phyloP scores from a whole-genome alignment of 2,113 vertebrate species.

The Trematomus loennbergii region DNA sequence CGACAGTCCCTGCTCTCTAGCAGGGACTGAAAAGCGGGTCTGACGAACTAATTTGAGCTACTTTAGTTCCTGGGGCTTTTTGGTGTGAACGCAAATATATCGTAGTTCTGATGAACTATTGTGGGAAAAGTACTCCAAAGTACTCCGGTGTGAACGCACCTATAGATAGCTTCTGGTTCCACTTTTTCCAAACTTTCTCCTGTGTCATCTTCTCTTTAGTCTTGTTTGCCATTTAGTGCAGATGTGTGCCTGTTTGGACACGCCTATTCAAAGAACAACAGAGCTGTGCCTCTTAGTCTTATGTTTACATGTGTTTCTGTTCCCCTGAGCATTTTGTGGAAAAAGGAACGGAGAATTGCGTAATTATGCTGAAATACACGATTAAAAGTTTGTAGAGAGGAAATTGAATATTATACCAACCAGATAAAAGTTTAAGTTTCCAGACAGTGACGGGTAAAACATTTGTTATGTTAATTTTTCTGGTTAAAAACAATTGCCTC shows the following conservation, averaged over 20 bases:
- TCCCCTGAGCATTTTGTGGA: neutral
- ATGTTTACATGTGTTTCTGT: neutral
- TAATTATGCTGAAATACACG: neutral
- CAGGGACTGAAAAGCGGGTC: too few relatives aligned
- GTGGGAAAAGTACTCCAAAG: too few relatives aligned
- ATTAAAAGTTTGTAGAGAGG: constrained; percentile 59
- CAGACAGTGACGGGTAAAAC: neutral
- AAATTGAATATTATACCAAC: constrained; percentile 1
- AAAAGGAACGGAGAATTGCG: neutral
- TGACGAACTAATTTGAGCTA: too few relatives aligned
- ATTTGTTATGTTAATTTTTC: neutral
- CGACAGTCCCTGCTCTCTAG: too few relatives aligned
- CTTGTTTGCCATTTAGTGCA: constrained; percentile 29
- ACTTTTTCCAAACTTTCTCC: constrained; percentile 27
- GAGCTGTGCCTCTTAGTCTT: neutral
- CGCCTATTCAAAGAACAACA: constrained; percentile 23
- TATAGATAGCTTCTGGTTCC: constrained; percentile 53
- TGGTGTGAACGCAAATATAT: too few relatives aligned
- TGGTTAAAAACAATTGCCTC: constrained; percentile 12
- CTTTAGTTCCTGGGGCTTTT: too few relatives aligned
- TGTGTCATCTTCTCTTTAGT: constrained; percentile 29
- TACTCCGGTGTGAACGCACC: too few relatives aligned
- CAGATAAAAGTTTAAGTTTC: neutral
- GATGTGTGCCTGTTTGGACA: constrained; percentile 35
- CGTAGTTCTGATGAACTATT: too few relatives aligned